Conservation (phyloP, 2,113 vertebrate species). For the Pedionomus torquatus region DNA sequence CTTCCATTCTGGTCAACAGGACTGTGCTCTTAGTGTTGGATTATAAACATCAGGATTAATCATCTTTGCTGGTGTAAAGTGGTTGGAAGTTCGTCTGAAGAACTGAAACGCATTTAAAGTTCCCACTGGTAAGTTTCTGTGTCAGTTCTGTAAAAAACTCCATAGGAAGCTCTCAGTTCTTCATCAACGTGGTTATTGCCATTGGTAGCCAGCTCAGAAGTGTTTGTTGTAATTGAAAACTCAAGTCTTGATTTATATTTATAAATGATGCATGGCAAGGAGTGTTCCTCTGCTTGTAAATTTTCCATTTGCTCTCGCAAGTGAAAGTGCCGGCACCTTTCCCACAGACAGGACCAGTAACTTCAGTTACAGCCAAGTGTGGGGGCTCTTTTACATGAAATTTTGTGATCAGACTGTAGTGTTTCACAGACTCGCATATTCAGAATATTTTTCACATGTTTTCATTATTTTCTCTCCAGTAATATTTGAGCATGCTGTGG, state of each 20-base stretch:
- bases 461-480: constrained; percentile 31
- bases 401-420: not conserved
- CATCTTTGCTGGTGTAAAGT: not conserved
- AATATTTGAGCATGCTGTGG: not conserved
- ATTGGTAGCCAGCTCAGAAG: not conserved
- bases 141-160: not conserved
- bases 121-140: not conserved
- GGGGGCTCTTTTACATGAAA: not conserved
- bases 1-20: not conserved
- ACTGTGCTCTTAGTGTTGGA: not conserved
- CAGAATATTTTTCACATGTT: constrained; percentile 10
- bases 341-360: not conserved
- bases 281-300: constrained; percentile 13
- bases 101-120: not conserved
- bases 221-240: constrained; percentile 34
- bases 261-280: not conserved
- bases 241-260: not conserved
- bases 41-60: not conserved
- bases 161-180: not conserved
- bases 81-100: not conserved
- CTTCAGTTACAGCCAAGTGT: not conserved
- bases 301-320: not conserved
- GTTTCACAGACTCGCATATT: not conserved
- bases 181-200: not conserved
- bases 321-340: not conserved